Evolutionary conservation across 2,113 vertebrate genomes (phyloP).

Genomic region (Typhlomys cinereus): DNA sequence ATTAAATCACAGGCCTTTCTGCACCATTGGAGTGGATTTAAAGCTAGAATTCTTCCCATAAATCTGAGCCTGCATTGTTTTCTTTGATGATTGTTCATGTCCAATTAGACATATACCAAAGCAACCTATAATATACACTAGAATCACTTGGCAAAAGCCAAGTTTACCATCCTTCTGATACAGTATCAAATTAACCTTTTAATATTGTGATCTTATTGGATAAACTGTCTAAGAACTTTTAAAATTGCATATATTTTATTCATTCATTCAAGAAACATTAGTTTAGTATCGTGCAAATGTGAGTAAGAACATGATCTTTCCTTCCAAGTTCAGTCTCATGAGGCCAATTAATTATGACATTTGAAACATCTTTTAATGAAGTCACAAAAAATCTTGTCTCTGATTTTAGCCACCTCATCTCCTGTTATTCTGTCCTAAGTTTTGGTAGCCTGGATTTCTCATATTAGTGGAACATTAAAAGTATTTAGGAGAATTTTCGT

Average conservation of each 20-base stretch:
- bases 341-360: constrained; percentile 5
- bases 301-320: neutral
- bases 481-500: neutral
- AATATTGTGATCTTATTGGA: too few species aligned
- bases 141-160: neutral
- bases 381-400: neutral
- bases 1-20: constrained; percentile 59
- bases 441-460: neutral
- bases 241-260: neutral
- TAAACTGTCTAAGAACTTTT: neutral
- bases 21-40: neutral
- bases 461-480: neutral
- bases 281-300: neutral
- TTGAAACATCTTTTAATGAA: neutral
- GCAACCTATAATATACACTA: neutral
- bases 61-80: constrained; percentile 32
- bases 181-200: too few species aligned
- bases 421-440: neutral
- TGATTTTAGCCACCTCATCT: neutral
- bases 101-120: neutral
- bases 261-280: constrained; percentile 2
- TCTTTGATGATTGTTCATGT: neutral
- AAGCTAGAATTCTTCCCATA: constrained; percentile 36
- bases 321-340: constrained; percentile 11
- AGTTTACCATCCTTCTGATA: neutral